These are phyloP conservation scores for Eutolmus rufibarbis DNA, from an alignment of 2,888 invertebrate species.

Conservation along the genomic window DNA sequence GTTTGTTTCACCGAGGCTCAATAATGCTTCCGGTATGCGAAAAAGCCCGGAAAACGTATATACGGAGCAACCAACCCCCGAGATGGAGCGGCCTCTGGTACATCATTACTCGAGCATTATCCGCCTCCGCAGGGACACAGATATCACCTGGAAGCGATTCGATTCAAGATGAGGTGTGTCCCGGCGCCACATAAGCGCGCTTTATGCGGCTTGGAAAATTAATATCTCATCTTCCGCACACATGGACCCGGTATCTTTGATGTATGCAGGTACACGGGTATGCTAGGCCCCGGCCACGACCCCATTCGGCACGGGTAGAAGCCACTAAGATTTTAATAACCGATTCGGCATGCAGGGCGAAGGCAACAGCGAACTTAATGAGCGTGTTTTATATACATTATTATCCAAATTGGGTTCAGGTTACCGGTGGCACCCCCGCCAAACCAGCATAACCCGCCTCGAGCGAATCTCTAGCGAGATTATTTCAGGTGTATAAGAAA, in stretches of 20 bases:
- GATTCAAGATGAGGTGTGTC: constrained; percentile 13
- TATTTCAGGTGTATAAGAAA: constrained; percentile 26
- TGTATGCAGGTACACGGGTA: background rate
- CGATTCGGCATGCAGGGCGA: constrained; percentile 44
- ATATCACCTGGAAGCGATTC: constrained; percentile 14
- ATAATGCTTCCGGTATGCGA: constrained; percentile 8
- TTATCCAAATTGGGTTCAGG: constrained; percentile 45
- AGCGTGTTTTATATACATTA: constrained; percentile 45
- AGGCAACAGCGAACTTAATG: constrained; percentile 38
- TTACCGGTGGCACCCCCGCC: background rate
- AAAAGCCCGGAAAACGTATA: background rate
- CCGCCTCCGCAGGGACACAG: background rate
- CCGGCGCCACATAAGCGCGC: background rate
- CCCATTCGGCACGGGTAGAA: background rate
- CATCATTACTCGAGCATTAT: constrained; percentile 2
- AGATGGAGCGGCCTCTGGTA: background rate
- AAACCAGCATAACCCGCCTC: background rate
- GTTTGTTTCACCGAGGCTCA: background rate
- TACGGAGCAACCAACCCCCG: background rate
- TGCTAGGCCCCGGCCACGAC: background rate
- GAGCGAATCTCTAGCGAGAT: background rate
- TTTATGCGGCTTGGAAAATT: background rate
- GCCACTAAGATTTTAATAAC: constrained; percentile 46
- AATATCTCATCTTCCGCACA: background rate
- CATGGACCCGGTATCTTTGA: background rate